These are phyloP conservation scores for Lophius americanus DNA, from an alignment of 2,797 vertebrate genomes.

Conservation along the genomic window DNA sequence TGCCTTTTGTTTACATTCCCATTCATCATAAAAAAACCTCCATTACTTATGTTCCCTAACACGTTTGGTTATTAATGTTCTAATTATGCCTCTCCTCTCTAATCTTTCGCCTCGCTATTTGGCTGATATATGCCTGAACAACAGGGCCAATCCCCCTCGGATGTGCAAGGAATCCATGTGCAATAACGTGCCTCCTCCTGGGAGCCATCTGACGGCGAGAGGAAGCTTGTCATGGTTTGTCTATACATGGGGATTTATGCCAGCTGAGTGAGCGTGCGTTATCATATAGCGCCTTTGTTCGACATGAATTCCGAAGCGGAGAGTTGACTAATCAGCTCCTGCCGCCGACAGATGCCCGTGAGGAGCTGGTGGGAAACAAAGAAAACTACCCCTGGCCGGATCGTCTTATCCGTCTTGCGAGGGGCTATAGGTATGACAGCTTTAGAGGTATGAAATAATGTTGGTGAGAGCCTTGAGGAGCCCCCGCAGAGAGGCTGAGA, in stretches of 20 bases:
- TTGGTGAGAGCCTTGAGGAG: constrained; percentile 58
- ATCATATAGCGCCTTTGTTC: constrained; percentile 45
- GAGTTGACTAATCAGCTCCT: constrained; percentile 57
- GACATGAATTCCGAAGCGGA: constrained; percentile 34
- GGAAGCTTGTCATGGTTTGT: constrained; percentile 53
- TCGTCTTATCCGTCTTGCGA: constrained; percentile 47
- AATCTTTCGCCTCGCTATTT: constrained; percentile 69
- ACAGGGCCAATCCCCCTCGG: constrained; percentile 36
- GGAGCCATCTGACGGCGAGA: constrained; percentile 57
- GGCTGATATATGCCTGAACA: constrained; percentile 66
- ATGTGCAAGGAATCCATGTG: constrained; percentile 54
- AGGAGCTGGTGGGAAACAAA: constrained; percentile 28
- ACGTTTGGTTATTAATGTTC: constrained; percentile 77
- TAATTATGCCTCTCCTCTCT: constrained; percentile 73
- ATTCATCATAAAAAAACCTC: constrained; percentile 66
- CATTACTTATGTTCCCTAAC: constrained; percentile 70
- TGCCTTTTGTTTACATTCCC: constrained; percentile 72
- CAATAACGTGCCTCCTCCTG: constrained; percentile 65
- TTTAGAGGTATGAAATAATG: constrained; percentile 70
- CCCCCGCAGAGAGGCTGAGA: constrained; percentile 67
- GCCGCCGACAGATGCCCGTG: constrained; percentile 15
- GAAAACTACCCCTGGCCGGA: constrained; percentile 36
- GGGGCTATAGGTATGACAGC: constrained; percentile 60
- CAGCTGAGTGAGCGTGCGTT: constrained; percentile 43
- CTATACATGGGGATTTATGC: constrained; percentile 60